phyloP scores from a whole-genome alignment of 64 coral and sea anemone species.

The Catalaphyllia jardinei region DNA sequence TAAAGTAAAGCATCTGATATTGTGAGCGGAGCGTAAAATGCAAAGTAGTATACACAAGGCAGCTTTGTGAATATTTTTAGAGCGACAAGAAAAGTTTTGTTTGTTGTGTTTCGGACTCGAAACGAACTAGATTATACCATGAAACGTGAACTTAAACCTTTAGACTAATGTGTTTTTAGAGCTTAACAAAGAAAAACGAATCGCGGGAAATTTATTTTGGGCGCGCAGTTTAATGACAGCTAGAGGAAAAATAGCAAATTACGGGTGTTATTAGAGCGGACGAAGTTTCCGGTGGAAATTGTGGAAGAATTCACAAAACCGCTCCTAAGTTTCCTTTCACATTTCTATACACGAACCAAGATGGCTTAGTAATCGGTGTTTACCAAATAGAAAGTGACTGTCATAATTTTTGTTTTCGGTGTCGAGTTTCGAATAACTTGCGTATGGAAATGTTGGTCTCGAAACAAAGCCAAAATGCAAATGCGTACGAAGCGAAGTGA shows the following conservation, averaged over 20 bases:
- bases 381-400: slow-evolving; percentile 28
- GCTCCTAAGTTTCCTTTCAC: slow-evolving; percentile 23
- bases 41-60: neutral
- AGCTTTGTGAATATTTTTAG: slow-evolving; percentile 7
- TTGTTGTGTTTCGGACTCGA: neutral
- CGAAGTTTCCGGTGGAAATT: slow-evolving; percentile 43
- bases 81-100: neutral
- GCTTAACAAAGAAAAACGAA: neutral
- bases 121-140: neutral
- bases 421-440: slow-evolving; percentile 22
- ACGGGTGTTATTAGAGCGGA: slow-evolving; percentile 15
- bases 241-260: slow-evolving; percentile 51
- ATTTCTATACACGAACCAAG: slow-evolving; percentile 38
- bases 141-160: neutral
- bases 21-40: neutral
- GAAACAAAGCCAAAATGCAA: slow-evolving; percentile 77
- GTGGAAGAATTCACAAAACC: slow-evolving; percentile 35
- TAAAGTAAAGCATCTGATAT: slow-evolving; percentile 12
- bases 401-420: slow-evolving; percentile 13
- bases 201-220: slow-evolving; percentile 23
- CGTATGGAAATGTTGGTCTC: slow-evolving; percentile 32
- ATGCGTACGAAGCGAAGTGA: slow-evolving; percentile 25
- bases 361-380: slow-evolving; percentile 24
- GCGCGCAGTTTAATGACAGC: slow-evolving; percentile 18
- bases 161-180: neutral